Conservation (phyloP, 2,888 invertebrate species). For the Parnassius glacialis region DNA sequence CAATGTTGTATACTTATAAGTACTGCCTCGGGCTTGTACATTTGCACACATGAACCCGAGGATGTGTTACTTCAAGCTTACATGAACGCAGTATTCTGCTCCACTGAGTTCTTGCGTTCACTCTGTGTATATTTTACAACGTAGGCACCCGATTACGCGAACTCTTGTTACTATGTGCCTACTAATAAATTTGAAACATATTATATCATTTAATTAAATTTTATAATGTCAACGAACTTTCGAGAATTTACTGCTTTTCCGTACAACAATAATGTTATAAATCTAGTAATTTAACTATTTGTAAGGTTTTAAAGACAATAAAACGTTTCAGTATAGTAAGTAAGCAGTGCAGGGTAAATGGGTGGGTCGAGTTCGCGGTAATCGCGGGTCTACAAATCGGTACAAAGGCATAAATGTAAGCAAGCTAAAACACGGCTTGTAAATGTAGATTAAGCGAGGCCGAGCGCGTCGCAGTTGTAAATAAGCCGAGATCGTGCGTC, state of each 20-base stretch:
- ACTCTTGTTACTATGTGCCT: slow-evolving; percentile 30
- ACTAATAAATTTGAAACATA: too few relatives aligned
- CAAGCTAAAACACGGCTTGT: slow-evolving; percentile 34
- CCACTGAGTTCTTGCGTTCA: slow-evolving; percentile 26
- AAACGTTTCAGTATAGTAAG: slow-evolving; percentile 19
- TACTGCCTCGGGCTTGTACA: not conserved
- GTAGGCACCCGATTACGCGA: slow-evolving; percentile 65
- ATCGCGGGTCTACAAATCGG: slow-evolving; percentile 61
- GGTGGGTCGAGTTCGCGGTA: slow-evolving; percentile 40
- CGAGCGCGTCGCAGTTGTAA: slow-evolving; percentile 36
- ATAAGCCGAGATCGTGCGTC: slow-evolving; percentile 33
- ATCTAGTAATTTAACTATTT: slow-evolving; percentile 11
- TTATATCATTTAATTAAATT: not conserved
- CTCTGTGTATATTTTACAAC: slow-evolving; percentile 50
- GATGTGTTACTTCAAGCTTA: slow-evolving; percentile 12
- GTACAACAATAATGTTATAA: slow-evolving; percentile 8
- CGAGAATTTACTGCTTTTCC: slow-evolving; percentile 6
- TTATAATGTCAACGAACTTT: slow-evolving; percentile 14
- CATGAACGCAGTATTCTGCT: not conserved
- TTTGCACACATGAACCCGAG: not conserved
- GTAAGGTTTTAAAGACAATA: slow-evolving; percentile 3
- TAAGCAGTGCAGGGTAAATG: slow-evolving; percentile 11
- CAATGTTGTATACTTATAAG: slow-evolving; percentile 4
- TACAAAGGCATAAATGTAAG: slow-evolving; percentile 71
- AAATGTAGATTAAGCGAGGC: slow-evolving; percentile 34